Percentiles rank a stretch among this genome's conserved stretches.
Evolutionary conservation across 2,888 invertebrate genomes (phyloP).

Genomic region (Spialia ferax): DNA sequence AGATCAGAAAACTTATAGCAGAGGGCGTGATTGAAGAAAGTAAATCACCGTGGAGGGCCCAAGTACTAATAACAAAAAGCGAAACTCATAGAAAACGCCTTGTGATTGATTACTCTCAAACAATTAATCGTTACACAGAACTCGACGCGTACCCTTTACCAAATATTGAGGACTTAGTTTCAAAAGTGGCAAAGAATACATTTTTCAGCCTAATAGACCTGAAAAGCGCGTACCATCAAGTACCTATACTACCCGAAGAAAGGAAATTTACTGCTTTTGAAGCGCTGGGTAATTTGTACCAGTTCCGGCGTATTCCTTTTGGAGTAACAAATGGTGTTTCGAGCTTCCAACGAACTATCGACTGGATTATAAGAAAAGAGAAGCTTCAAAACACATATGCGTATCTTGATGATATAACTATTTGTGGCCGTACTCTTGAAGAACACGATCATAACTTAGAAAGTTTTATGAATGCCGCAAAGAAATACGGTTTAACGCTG

Average conservation of each 20-base stretch:
- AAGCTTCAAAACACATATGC: constrained; percentile 38
- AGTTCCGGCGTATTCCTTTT: constrained; percentile 36
- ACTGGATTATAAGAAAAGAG: constrained; percentile 20
- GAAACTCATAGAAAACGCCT: too few relatives aligned
- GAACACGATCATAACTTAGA: constrained; percentile 42
- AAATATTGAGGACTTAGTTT: neutral
- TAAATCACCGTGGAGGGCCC: constrained; percentile 10
- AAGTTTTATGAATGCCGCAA: constrained; percentile 29
- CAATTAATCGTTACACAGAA: constrained; percentile 8
- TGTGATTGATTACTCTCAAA: constrained; percentile 17
- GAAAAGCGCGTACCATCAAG: constrained; percentile 39
- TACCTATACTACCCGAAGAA: constrained; percentile 26
- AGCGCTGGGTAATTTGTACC: constrained; percentile 35
- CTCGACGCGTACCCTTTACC: constrained; percentile 11
- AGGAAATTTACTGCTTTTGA: constrained; percentile 40
- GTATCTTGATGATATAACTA: constrained; percentile 46
- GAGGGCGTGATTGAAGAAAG: constrained; percentile 9
- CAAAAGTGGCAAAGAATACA: neutral
- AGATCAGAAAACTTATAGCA: neutral
- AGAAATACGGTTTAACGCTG: constrained; percentile 38
- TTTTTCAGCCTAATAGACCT: constrained; percentile 39
- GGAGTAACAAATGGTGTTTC: constrained; percentile 41
- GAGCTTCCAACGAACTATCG: constrained; percentile 36
- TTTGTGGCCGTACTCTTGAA: constrained; percentile 42
- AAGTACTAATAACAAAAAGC: neutral